phyloP scores from a whole-genome alignment of 2,797 vertebrate species.

The Eupleurogrammus muticus region DNA sequence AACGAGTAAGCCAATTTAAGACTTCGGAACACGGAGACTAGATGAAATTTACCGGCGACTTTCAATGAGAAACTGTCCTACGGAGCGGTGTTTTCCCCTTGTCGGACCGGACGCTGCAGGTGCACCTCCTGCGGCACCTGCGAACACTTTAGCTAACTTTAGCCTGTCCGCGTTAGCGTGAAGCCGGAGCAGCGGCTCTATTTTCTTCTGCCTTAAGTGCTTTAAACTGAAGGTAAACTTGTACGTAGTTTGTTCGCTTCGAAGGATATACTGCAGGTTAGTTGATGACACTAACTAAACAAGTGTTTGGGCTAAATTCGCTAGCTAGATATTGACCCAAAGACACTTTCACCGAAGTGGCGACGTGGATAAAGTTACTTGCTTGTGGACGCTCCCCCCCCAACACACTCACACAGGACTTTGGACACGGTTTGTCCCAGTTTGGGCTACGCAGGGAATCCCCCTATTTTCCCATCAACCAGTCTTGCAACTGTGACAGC shows the following conservation, averaged over 20 bases:
- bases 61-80: conserved; percentile 10
- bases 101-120: conserved; percentile 65
- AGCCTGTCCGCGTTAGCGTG: conserved; percentile 50
- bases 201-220: neutral
- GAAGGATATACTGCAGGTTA: neutral
- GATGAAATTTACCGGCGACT: neutral
- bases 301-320: conserved; percentile 23
- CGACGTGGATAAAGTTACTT: conserved; percentile 68
- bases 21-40: neutral
- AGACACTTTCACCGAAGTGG: conserved; percentile 52
- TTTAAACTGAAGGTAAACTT: no score
- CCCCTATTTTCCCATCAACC: conserved; percentile 20
- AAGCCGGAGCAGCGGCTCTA: neutral
- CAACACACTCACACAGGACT: conserved; percentile 61
- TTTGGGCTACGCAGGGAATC: conserved; percentile 25
- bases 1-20: neutral
- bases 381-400: conserved; percentile 30
- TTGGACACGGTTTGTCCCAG: conserved; percentile 65
- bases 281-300: neutral
- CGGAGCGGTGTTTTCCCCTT: neutral
- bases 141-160: conserved; percentile 70
- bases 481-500: conserved; percentile 46
- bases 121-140: conserved; percentile 81
- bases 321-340: conserved; percentile 58
- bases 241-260: neutral